Conservation (phyloP, 2,888 invertebrate genomes). For the Drosophila longiperda region DNA sequence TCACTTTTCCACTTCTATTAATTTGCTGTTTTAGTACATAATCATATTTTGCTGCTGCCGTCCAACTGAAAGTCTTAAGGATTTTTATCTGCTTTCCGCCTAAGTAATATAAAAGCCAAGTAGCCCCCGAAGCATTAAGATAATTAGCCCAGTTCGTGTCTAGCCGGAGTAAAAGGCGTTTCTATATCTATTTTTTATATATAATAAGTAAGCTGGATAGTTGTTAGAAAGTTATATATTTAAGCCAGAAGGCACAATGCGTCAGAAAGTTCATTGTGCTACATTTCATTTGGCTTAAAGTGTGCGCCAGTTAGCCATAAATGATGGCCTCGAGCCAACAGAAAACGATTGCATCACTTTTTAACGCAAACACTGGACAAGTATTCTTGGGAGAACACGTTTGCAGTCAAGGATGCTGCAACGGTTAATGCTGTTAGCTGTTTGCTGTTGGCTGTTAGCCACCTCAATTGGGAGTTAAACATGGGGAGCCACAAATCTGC, state of each 20-base stretch:
- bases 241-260: conserved; percentile 27
- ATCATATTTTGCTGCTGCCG: neutral
- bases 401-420: conserved; percentile 32
- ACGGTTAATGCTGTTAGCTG: conserved; percentile 64
- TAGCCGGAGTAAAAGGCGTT: conserved; percentile 7
- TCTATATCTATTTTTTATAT: neutral
- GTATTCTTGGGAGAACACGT: neutral
- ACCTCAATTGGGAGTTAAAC: conserved; percentile 52
- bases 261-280: conserved; percentile 60
- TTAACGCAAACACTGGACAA: conserved; percentile 28
- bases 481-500: neutral
- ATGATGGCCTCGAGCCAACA: conserved; percentile 69
- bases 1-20: neutral
- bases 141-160: conserved; percentile 52
- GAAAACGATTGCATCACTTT: conserved; percentile 60
- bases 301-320: conserved; percentile 47
- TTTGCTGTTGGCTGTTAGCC: conserved; percentile 7
- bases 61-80: conserved; percentile 1
- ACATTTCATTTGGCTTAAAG: conserved; percentile 76
- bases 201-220: conserved; percentile 20
- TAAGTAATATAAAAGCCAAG: conserved; percentile 17
- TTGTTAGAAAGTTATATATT: conserved; percentile 32
- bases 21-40: neutral
- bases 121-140: conserved; percentile 41
- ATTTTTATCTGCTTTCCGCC: neutral